These are phyloP conservation scores for Phalacrocorax brasilianus DNA, from an alignment of 2,113 vertebrate species.

Conservation along the genomic window DNA sequence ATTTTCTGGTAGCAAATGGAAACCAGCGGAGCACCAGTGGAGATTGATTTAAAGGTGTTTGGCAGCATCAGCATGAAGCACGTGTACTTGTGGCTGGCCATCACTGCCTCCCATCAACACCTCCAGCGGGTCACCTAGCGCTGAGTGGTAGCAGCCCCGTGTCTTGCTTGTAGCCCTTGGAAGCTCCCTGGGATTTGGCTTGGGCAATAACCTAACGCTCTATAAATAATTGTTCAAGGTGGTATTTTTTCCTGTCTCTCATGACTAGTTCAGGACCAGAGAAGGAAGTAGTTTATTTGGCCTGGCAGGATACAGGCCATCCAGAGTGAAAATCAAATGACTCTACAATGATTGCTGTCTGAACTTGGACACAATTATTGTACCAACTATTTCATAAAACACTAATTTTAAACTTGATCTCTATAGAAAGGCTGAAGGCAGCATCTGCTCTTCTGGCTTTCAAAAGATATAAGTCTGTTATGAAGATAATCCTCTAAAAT, in stretches of 20 bases:
- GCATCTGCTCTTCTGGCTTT: not conserved
- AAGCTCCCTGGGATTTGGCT: not conserved
- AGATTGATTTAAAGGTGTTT: not conserved
- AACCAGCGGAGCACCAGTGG: not conserved
- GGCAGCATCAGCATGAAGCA: not conserved
- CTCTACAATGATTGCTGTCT: not conserved
- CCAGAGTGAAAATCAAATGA: not conserved
- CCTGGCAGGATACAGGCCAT: not conserved
- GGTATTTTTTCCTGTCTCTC: not conserved
- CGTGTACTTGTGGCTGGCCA: fast-evolving
- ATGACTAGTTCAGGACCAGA: not conserved
- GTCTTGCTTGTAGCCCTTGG: not conserved
- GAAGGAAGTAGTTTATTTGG: not conserved
- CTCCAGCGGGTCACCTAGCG: not conserved
- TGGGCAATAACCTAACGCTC: not conserved
- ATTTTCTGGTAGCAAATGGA: not conserved
- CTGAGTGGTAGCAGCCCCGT: not conserved
- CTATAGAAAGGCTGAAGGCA: not conserved
- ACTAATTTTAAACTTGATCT: not conserved
- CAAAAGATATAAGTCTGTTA: not conserved
- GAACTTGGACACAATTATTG: not conserved
- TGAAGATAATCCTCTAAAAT: not conserved
- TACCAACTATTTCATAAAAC: not conserved
- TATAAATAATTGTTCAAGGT: not conserved
- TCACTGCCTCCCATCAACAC: not conserved